Conservation (phyloP, 1,140 invertebrate species). For the Diorhabda elongata region DNA sequence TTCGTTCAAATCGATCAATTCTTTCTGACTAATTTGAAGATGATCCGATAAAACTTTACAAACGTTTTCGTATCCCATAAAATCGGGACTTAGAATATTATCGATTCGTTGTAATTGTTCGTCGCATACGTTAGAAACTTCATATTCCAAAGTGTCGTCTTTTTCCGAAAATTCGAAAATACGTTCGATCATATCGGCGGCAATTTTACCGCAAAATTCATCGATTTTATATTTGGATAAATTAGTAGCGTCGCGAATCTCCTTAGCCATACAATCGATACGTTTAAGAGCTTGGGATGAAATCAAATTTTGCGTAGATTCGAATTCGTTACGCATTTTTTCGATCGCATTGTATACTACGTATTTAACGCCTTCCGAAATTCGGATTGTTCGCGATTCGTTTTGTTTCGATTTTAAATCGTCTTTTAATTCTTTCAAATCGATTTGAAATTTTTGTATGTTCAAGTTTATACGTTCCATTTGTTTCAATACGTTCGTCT, state of each 20-base stretch:
- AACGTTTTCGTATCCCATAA: not conserved
- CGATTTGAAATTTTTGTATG: not conserved
- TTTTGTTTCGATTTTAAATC: too few relatives aligned
- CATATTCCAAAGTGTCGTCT: not conserved
- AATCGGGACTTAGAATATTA: too few relatives aligned
- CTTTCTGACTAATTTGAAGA: not conserved
- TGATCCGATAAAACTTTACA: not conserved
- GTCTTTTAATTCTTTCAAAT: not conserved
- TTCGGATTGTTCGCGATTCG: too few relatives aligned
- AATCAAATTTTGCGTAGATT: too few relatives aligned
- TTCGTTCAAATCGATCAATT: not conserved
- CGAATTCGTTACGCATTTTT: too few relatives aligned
- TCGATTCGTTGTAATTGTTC: too few relatives aligned
- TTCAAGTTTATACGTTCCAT: not conserved
- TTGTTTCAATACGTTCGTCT: not conserved
- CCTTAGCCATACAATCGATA: too few relatives aligned
- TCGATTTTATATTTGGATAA: constrained; percentile 4
- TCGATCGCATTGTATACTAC: too few relatives aligned
- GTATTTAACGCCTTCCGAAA: too few relatives aligned
- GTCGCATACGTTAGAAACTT: not conserved
- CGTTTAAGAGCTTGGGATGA: too few relatives aligned
- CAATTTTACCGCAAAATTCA: not conserved
- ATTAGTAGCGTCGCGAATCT: too few relatives aligned
- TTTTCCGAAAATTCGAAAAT: not conserved
- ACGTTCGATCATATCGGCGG: not conserved